phyloP scores from a whole-genome alignment of 2,797 vertebrate genomes.

The Amphiprion clarkii region DNA sequence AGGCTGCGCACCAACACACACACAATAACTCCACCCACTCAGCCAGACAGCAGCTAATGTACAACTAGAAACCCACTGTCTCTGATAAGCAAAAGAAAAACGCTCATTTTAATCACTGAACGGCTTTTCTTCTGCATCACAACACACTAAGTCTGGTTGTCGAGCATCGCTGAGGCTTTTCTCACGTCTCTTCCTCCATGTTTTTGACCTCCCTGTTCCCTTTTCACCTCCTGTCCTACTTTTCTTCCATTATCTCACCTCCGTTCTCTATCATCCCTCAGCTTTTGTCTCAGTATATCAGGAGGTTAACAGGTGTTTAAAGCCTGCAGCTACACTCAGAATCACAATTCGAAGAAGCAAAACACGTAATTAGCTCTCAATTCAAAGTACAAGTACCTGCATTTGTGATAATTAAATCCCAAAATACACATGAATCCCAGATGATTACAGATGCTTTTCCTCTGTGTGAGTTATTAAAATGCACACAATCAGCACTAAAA shows the following conservation, averaged over 20 bases:
- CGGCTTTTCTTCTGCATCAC: slow-evolving; percentile 1
- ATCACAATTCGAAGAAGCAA: too few species aligned
- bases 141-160: too few species aligned
- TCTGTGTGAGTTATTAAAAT: neutral
- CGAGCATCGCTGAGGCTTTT: too few species aligned
- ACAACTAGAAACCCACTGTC: slow-evolving; percentile 35
- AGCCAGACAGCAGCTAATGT: slow-evolving; percentile 37
- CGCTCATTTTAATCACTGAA: slow-evolving; percentile 49
- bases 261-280: neutral
- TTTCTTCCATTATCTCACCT: neutral
- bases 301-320: slow-evolving; percentile 47
- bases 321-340: too few species aligned
- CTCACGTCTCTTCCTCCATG: too few species aligned
- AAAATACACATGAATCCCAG: neutral
- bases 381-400: too few species aligned
- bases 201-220: neutral
- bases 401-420: neutral
- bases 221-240: slow-evolving; percentile 15
- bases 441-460: neutral
- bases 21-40: slow-evolving; percentile 24
- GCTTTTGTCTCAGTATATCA: slow-evolving; percentile 1
- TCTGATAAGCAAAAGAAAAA: slow-evolving; percentile 17
- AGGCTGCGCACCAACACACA: slow-evolving; percentile 6
- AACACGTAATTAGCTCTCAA: too few species aligned
- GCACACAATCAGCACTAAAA: neutral